Conservation (phyloP, 2,888 invertebrate species). For the Molorchus minor region DNA sequence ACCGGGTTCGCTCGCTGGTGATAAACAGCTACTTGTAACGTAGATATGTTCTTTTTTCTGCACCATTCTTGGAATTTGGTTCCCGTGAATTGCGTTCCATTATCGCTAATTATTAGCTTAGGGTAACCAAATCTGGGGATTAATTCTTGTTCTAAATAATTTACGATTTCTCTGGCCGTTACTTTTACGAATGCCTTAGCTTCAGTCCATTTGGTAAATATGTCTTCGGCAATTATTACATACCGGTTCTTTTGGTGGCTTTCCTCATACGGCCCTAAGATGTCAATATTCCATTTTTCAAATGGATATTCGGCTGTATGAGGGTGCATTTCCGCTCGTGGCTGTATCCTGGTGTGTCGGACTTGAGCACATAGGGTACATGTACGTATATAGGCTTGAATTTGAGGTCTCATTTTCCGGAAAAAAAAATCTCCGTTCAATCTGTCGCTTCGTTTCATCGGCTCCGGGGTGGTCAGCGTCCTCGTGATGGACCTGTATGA, state of each 20-base stretch:
- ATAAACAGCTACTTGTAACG: not conserved
- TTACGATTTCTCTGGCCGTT: not conserved
- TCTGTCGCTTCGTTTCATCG: no score
- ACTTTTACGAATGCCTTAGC: not conserved
- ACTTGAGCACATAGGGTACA: no score
- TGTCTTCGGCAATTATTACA: not conserved
- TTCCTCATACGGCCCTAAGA: conserved; percentile 12
- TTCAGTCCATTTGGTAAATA: not conserved
- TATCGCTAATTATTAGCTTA: not conserved
- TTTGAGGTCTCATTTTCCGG: no score
- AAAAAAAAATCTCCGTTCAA: no score
- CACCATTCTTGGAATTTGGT: not conserved
- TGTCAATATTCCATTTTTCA: no score
- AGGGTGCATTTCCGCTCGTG: no score
- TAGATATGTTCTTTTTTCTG: not conserved
- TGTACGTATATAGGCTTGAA: no score
- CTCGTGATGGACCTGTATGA: no score
- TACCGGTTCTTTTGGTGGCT: not conserved
- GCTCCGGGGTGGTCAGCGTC: no score
- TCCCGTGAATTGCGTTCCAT: not conserved
- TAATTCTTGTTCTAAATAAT: not conserved
- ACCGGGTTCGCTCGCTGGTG: not conserved
- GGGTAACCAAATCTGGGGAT: not conserved
- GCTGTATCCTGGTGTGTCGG: no score
- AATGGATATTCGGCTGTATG: no score